Evolutionary conservation across 2,888 invertebrate genomes (phyloP), one percentile per base, ranked within the genome.

Genomic region (Prosopocoilus inquinatus): DNA sequence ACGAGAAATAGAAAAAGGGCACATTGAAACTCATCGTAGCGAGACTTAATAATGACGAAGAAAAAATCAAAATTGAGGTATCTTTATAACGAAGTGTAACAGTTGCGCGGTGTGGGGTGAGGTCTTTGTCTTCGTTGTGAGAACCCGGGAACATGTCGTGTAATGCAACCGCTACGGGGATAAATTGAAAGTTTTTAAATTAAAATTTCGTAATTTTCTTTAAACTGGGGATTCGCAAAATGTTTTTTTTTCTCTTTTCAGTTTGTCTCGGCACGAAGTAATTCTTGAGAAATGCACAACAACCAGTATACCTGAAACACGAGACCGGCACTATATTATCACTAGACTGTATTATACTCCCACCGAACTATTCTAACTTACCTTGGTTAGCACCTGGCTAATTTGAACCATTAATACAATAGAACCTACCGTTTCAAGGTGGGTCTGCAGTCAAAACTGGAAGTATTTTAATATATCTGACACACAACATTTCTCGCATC

Each of bases 361-460:
- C 70, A 62, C 64, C 59, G 64, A 62, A 61, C 64, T 28, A 28
- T 28, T 28, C 20, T 28, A 28, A 28, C 20, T 28, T 66, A 63
- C 65, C 67, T 67, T 65, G 64, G 64, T 65, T 68, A 66, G 67
- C 71, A 71, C 70, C 70, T 71, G 71, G 71, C 71, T 70, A 71
- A 71, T 70, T 70, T 70, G 66, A 52, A 47, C 52, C 47, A 47
- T 47, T 52, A 52, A 52, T 52, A 52, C 52, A 47, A 44, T 52
- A 34, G 47, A 43, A 47, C 36, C 11, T 28, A 28, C 20, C 20
- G 20, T 28, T 28, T 28, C 20, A 28, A 28, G 20, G 20, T 28
- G 20, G 20, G 20, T 28, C 20, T 28, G 20, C 20, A 28, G 20
- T 28, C 20, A 28, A 28, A 28, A 28, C 20, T 28, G 20, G 20